Base-by-base conservation (phyloP, 1,140 invertebrate species). In the Cyclina sinensis region DNA sequence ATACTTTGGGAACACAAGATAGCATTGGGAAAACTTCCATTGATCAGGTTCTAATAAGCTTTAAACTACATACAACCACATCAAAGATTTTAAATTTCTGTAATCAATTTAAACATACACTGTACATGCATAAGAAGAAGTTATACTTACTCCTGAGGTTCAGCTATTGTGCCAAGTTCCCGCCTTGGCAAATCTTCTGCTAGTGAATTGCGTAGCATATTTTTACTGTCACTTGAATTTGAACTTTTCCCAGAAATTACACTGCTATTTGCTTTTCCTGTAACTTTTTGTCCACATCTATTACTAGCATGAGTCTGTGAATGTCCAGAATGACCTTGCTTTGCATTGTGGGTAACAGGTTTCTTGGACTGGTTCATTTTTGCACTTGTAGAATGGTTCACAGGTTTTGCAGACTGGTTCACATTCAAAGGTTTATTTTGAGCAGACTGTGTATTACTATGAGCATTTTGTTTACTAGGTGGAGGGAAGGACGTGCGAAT, bases 101-200 rank as follows among this genome's bases (percentile, higher is more conserved):
- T n/a, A n/a, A n/a, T n/a, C n/a, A n/a, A n/a, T n/a, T n/a, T n/a
- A n/a, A n/a, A n/a, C n/a, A n/a, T n/a, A n/a, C n/a, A n/a, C n/a
- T n/a, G n/a, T n/a, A n/a, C n/a, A n/a, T n/a, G n/a, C n/a, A n/a
- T n/a, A n/a, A n/a, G n/a, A n/a, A n/a, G n/a, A 43, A 43, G 4
- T 43, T 54, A 43, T 30, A 88, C 91, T 90, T 89, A 91, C 91
- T 90, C 89, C 51, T 92, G 91, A 54, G 91, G 90, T 54, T 86
- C 51, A 16, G 92, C 91, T 18, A 80, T 65, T 21, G 85, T 78
- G 14, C 90, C 65, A 16, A 74, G 83, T 51, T 88, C 83, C 43
- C 78, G 59, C 62, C 92, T 78, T 11, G 92, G 92, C n/a, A 91
- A 68, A 88, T 91, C 92, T 54, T 92, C 92, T 12, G 86, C 89